These are phyloP conservation scores for Onychostruthus taczanowskii DNA, from an alignment of 2,113 vertebrate species.

Conservation along the genomic window DNA sequence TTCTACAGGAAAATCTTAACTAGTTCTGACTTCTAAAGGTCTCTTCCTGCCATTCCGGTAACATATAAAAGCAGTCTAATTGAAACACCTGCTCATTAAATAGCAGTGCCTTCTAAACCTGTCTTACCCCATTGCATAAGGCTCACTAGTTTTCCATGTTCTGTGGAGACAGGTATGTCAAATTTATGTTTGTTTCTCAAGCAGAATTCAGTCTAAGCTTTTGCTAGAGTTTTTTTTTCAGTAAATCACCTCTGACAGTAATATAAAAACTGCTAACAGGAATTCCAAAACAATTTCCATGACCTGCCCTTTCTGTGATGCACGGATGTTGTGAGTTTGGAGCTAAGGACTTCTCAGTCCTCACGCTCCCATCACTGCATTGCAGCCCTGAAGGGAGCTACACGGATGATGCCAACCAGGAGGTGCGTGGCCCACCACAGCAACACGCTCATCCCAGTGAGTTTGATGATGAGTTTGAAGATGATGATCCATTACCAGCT, in stretches of 20 bases:
- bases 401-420: slow-evolving; percentile 92
- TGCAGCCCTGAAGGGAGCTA: slow-evolving; percentile 95
- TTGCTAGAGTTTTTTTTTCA: not conserved
- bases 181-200: not conserved
- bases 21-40: not conserved
- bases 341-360: not conserved
- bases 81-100: not conserved
- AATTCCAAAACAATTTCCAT: fast-evolving
- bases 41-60: not conserved
- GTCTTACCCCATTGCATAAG: not conserved
- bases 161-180: not conserved
- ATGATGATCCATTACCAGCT: slow-evolving; percentile 94
- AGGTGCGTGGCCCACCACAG: slow-evolving; percentile 85
- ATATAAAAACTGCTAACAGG: no score
- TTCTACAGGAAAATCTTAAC: not conserved
- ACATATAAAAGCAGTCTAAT: not conserved
- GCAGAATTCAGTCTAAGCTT: not conserved
- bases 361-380: not conserved
- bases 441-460: slow-evolving; percentile 81
- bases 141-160: not conserved
- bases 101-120: not conserved
- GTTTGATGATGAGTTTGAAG: slow-evolving; percentile 98
- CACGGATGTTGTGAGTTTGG: fast-evolving
- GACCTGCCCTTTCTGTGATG: not conserved
- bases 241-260: not conserved